Percentiles rank a stretch among this genome's conserved stretches.
Evolutionary conservation across 2,113 vertebrate genomes (phyloP).

Genomic region (Lamprotornis superbus): DNA sequence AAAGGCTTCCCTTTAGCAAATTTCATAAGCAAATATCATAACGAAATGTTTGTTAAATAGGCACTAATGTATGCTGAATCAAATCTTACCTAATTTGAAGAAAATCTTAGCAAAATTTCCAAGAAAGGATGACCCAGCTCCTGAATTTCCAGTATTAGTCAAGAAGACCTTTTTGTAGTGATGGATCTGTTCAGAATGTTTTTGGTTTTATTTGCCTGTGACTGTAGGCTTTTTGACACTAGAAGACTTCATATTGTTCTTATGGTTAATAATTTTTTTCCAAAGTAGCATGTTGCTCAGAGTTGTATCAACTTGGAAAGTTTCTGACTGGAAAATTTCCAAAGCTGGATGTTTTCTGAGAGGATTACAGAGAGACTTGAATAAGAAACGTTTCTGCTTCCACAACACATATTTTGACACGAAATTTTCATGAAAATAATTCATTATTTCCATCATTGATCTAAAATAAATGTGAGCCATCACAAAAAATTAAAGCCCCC

Average conservation of each 20-base stretch:
- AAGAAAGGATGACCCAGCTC: not conserved
- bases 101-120: not conserved
- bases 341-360: not conserved
- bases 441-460: not conserved
- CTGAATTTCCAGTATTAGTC: not conserved
- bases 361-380: not conserved
- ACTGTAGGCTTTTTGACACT: not conserved
- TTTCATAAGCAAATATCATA: slow-evolving; percentile 48
- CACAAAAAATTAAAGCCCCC: not conserved
- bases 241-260: not conserved
- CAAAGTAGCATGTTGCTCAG: not conserved
- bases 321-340: not conserved
- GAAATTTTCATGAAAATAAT: not conserved
- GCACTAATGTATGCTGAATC: not conserved
- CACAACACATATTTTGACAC: not conserved
- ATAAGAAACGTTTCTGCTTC: not conserved
- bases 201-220: not conserved
- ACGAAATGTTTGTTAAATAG: slow-evolving; percentile 54
- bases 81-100: not conserved
- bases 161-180: not conserved
- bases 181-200: not conserved
- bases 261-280: not conserved
- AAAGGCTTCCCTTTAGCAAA: slow-evolving; percentile 14
- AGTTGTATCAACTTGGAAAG: not conserved
- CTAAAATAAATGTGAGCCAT: not conserved